Evolutionary conservation across 1,140 invertebrate genomes (phyloP).

Genomic region (Atta colombica): DNA sequence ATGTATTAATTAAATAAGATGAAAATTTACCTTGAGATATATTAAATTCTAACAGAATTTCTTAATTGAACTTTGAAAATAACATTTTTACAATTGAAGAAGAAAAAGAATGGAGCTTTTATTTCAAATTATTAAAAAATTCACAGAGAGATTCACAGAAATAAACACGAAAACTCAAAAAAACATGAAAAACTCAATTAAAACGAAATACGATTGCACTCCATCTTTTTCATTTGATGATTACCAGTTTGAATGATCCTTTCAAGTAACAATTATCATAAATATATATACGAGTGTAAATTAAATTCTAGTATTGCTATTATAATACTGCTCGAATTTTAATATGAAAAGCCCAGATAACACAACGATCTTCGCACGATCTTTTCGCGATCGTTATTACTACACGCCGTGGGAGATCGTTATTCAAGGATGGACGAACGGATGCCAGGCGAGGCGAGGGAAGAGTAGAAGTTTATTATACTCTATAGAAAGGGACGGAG

Average conservation of each 20-base stretch:
- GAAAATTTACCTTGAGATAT: not conserved
- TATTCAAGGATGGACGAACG: slow-evolving; percentile 58
- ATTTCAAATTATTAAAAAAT: not conserved
- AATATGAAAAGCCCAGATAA: slow-evolving; percentile 54
- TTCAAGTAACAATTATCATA: not conserved
- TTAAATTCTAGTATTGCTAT: slow-evolving; percentile 16
- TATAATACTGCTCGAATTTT: slow-evolving; percentile 11
- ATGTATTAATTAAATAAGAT: not conserved
- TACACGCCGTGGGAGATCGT: slow-evolving; percentile 61
- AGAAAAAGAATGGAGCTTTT: not conserved
- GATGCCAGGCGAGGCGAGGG: slow-evolving; percentile 42
- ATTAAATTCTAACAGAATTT: not conserved
- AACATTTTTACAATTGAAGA: not conserved
- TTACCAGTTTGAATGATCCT: not conserved
- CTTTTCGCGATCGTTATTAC: slow-evolving; percentile 51
- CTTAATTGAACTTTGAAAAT: not conserved
- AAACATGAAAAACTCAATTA: not conserved
- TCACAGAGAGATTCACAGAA: not conserved
- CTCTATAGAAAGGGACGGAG: slow-evolving; percentile 56
- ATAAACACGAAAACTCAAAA: no score
- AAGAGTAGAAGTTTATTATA: slow-evolving; percentile 53
- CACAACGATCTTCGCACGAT: slow-evolving; percentile 58
- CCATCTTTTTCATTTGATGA: not conserved
- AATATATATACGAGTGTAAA: slow-evolving; percentile 33
- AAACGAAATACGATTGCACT: not conserved